Percentiles rank a stretch among this genome's conserved stretches.
Conservation (phyloP, 2,113 vertebrate genomes). For the Cochlearius cochlearius region DNA sequence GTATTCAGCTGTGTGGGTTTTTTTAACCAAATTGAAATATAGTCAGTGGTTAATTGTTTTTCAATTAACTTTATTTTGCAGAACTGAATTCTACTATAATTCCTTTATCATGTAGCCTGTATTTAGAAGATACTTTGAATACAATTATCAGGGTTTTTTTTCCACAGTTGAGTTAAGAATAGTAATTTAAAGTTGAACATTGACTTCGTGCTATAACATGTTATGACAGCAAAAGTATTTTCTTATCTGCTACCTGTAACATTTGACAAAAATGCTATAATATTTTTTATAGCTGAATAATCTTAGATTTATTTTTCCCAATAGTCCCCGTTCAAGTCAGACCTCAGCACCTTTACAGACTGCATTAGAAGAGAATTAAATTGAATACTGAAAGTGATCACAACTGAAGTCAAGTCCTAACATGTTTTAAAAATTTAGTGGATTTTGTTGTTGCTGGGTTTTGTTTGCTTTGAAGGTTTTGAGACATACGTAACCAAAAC, state of each 20-base stretch:
- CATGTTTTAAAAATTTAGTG: neutral
- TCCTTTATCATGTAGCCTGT: neutral
- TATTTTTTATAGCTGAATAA: neutral
- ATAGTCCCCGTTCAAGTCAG: neutral
- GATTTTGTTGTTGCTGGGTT: neutral
- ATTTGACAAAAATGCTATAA: neutral
- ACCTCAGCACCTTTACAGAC: neutral
- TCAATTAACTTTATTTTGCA: neutral
- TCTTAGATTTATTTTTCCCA: neutral
- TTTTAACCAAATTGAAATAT: neutral
- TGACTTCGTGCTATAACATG: neutral
- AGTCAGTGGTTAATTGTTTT: neutral
- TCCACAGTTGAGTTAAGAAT: neutral
- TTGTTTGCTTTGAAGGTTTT: neutral
- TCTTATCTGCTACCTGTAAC: neutral
- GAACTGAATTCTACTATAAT: neutral
- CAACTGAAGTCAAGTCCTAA: neutral
- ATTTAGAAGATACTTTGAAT: neutral
- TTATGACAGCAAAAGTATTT: neutral
- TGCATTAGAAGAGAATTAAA: neutral
- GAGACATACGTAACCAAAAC: neutral
- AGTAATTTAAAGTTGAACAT: neutral
- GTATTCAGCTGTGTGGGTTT: rapidly evolving
- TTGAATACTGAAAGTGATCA: neutral
- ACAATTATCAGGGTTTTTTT: neutral